phyloP scores from a whole-genome alignment of 2,797 vertebrate species.

The Diglossa cyanea region DNA sequence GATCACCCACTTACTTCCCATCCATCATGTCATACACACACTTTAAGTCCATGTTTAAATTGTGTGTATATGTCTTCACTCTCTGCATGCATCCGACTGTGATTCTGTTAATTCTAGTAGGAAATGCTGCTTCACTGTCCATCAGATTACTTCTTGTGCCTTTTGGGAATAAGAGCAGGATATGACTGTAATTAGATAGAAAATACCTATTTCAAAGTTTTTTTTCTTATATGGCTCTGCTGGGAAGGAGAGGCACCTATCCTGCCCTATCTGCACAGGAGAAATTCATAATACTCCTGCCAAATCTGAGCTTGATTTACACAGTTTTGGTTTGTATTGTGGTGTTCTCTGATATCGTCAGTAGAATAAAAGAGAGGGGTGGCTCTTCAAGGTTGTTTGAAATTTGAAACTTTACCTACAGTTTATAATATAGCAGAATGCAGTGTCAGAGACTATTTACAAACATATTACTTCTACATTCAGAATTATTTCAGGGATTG shows the following conservation, averaged over 20 bases:
- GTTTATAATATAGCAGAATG: not conserved
- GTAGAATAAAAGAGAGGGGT: not conserved
- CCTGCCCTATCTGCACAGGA: not conserved
- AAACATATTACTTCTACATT: not conserved
- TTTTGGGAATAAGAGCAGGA: not conserved
- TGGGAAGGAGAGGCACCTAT: not conserved
- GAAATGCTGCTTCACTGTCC: not conserved
- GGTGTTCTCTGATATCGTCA: not conserved
- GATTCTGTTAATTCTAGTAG: not conserved
- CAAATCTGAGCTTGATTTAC: not conserved
- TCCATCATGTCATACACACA: not conserved
- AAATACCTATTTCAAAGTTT: not conserved
- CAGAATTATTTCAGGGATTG: not conserved
- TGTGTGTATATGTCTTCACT: not conserved
- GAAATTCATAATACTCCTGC: not conserved
- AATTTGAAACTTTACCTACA: not conserved
- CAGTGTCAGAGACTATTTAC: not conserved
- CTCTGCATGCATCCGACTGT: not conserved
- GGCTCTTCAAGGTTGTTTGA: not conserved
- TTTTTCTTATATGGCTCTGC: not conserved
- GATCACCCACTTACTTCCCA: rapidly evolving
- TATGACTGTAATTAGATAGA: not conserved
- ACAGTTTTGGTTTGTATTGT: not conserved
- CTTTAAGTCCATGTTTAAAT: not conserved
- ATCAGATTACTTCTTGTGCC: not conserved